A percentile compares a stretch with the other conserved stretches of the same genome.
These are phyloP conservation scores for Nymphalis c-album DNA, from an alignment of 2,888 invertebrate species.

Conservation along the genomic window DNA sequence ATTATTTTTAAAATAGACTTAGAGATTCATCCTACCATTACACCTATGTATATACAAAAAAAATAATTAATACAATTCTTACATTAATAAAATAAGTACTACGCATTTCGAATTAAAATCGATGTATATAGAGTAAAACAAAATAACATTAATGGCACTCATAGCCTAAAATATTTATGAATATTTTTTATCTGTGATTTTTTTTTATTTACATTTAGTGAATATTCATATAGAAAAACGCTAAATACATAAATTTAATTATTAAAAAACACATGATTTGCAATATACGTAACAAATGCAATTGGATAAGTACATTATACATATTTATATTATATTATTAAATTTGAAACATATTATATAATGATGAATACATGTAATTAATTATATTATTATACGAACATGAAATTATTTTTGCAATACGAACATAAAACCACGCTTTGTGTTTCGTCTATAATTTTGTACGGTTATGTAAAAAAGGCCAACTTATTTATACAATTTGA, in stretches of 20 bases:
- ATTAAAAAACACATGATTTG: slow-evolving; percentile 16
- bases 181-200: slow-evolving; percentile 32
- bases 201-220: slow-evolving; percentile 28
- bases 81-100: slow-evolving; percentile 27
- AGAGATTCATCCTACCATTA: slow-evolving; percentile 41
- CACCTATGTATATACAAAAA: slow-evolving; percentile 38
- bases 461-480: slow-evolving; percentile 42
- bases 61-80: slow-evolving; percentile 25
- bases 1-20: slow-evolving; percentile 41
- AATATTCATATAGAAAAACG: neutral
- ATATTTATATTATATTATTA: slow-evolving; percentile 18
- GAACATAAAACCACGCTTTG: neutral
- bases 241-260: neutral
- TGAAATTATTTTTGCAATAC: neutral
- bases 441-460: slow-evolving; percentile 36
- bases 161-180: slow-evolving; percentile 71
- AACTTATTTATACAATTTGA: slow-evolving; percentile 38
- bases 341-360: slow-evolving; percentile 15
- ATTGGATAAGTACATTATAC: slow-evolving; percentile 28
- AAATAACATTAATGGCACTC: slow-evolving; percentile 75
- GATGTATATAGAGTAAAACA: slow-evolving; percentile 48
- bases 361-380: neutral
- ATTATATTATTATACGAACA: neutral
- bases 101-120: slow-evolving; percentile 45
- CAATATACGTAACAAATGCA: slow-evolving; percentile 38